Percentiles rank a stretch among this genome's conserved stretches.
Evolutionary conservation across 2,113 vertebrate species (phyloP).

Genomic region (Ceyx melanurus): DNA sequence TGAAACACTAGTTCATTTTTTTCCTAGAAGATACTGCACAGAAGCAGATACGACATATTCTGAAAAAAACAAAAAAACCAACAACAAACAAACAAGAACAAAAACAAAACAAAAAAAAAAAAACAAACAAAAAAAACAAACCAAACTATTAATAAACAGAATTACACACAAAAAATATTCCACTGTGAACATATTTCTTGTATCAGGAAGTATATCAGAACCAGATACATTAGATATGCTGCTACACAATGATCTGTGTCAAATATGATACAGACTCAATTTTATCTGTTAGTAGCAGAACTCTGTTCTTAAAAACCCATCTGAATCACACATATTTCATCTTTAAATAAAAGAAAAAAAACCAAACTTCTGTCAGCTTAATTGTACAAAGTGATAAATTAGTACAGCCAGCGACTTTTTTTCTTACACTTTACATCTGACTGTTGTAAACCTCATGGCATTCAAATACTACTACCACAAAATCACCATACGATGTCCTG

Average conservation of each 20-base stretch:
- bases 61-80: neutral
- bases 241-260: no score
- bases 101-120: no score
- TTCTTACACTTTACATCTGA: neutral
- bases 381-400: neutral
- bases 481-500: fast-evolving
- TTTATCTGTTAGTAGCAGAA: neutral
- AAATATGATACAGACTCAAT: neutral
- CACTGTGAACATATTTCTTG: neutral
- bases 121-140: no score
- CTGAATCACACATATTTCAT: fast-evolving
- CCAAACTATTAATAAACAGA: neutral
- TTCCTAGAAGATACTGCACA: neutral
- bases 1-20: neutral
- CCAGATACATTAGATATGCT: neutral
- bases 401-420: neutral
- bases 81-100: no score
- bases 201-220: neutral
- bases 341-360: neutral
- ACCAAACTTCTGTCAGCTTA: neutral
- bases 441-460: fast-evolving
- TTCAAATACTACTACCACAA: neutral
- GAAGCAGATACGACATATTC: neutral
- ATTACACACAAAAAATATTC: neutral
- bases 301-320: neutral